A percentile compares a stretch with the other conserved stretches of the same genome.
Evolutionary conservation across 2,797 vertebrate species (phyloP).

Genomic region (Poeciliopsis paucimaculata): DNA sequence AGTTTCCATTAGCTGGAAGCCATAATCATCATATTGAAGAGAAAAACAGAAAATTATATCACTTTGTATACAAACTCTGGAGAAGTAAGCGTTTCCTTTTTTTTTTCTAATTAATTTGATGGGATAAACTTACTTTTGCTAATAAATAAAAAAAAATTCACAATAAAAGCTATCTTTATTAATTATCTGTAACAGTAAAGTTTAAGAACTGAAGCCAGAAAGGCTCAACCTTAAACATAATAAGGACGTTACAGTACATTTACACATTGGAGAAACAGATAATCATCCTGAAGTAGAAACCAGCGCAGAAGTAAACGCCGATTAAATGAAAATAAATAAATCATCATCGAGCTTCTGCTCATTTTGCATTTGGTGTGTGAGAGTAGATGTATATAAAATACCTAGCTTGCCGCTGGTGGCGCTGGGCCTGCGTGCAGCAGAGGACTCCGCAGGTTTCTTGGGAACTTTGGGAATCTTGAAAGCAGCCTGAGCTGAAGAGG

Average conservation of each 20-base stretch:
- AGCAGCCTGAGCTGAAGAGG: constrained; percentile 89
- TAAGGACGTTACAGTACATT: neutral
- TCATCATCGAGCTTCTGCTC: neutral
- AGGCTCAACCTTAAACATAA: neutral
- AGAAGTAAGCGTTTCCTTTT: neutral
- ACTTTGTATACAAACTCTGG: neutral
- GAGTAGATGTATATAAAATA: constrained; percentile 49
- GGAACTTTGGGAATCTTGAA: constrained; percentile 95
- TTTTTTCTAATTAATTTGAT: neutral
- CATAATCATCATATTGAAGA: neutral
- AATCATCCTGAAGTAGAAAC: neutral
- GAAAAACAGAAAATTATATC: neutral
- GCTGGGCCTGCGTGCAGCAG: constrained; percentile 88
- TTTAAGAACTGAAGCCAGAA: neutral
- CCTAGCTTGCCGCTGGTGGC: constrained; percentile 90
- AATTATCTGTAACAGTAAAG: neutral
- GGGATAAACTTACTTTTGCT: neutral
- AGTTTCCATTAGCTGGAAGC: neutral
- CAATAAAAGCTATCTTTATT: neutral
- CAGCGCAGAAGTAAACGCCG: neutral
- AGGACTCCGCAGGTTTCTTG: constrained; percentile 90
- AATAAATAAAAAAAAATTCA: neutral
- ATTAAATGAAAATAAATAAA: neutral
- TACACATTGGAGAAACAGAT: neutral
- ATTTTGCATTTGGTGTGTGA: neutral